These are phyloP conservation scores for Archivesica marissinica DNA, from an alignment of 1,140 invertebrate genomes.

Conservation along the genomic window DNA sequence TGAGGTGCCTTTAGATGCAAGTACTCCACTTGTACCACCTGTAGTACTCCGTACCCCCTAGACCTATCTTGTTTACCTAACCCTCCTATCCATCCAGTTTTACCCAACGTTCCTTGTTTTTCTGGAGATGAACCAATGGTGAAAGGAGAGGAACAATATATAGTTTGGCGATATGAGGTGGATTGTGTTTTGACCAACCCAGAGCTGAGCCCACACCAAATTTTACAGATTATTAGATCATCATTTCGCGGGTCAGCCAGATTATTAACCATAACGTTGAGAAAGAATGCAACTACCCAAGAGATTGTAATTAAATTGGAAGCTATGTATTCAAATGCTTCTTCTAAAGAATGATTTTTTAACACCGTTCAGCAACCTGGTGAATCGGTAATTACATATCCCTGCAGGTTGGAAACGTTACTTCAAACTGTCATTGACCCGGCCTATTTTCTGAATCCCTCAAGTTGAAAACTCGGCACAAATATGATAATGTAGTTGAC, in stretches of 20 bases:
- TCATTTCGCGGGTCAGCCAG: neutral
- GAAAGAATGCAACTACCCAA: neutral
- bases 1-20: too few relatives aligned
- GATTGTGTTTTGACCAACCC: neutral
- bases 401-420: conserved; percentile 7
- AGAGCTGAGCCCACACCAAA: too few relatives aligned
- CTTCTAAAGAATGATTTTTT: conserved; percentile 16
- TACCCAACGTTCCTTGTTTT: conserved; percentile 20
- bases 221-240: neutral
- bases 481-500: conserved; percentile 4
- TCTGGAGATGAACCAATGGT: neutral
- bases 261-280: neutral
- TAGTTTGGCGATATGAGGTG: conserved; percentile 19
- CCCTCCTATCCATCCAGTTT: too few relatives aligned
- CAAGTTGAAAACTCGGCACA: neutral
- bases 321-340: conserved; percentile 9
- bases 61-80: too few relatives aligned
- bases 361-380: neutral
- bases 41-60: too few relatives aligned
- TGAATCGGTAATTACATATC: conserved; percentile 5
- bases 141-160: conserved; percentile 1
- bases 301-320: neutral
- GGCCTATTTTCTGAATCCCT: neutral
- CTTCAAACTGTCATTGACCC: neutral
- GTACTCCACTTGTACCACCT: too few relatives aligned